phyloP scores from a whole-genome alignment of 2,888 invertebrate genomes.

The Neoscelio sp. region DNA sequence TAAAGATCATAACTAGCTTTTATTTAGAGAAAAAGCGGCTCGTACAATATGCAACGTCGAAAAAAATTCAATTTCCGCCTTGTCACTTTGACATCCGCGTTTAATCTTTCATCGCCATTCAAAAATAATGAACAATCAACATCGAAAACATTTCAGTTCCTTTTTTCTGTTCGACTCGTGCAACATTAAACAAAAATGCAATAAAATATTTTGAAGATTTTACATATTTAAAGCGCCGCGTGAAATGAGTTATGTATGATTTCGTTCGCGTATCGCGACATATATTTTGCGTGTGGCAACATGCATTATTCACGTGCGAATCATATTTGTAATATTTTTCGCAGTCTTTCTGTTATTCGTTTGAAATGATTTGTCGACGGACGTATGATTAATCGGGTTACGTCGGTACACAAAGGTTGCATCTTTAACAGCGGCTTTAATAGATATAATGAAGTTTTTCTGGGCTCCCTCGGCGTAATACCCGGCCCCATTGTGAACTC shows the following conservation, averaged over 20 bases:
- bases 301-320: constrained; percentile 42
- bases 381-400: constrained; percentile 35
- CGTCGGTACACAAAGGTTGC: constrained; percentile 16
- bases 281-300: constrained; percentile 30
- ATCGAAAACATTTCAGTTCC: constrained; percentile 40
- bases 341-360: constrained; percentile 19
- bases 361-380: constrained; percentile 40
- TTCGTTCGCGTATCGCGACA: constrained; percentile 5
- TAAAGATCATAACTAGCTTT: constrained; percentile 32
- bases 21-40: constrained; percentile 42
- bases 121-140: constrained; percentile 60
- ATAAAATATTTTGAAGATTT: constrained; percentile 60
- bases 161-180: constrained; percentile 1
- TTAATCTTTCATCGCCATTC: constrained; percentile 54
- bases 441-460: no score
- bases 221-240: no score
- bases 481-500: no score
- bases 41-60: constrained; percentile 52
- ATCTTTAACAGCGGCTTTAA: constrained; percentile 22
- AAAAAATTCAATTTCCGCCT: constrained; percentile 57
- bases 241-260: constrained; percentile 47
- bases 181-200: constrained; percentile 40
- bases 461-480: no score
- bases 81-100: constrained; percentile 50
- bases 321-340: constrained; percentile 41